Conservation (phyloP, 2,113 vertebrate genomes). For the Ciconia stormi region DNA sequence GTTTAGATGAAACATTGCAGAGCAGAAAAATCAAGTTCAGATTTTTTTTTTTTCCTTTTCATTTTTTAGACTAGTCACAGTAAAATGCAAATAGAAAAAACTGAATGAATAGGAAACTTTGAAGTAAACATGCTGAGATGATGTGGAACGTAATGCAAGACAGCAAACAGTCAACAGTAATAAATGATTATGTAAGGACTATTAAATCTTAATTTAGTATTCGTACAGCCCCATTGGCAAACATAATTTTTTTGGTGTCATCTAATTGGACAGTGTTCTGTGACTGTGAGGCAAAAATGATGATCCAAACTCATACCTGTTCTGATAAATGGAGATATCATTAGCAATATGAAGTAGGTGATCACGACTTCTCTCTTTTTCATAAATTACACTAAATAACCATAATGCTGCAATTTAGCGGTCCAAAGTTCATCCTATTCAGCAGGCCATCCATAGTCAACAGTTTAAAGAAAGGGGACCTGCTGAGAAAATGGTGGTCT, state of each 20-base stretch:
- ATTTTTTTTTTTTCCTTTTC: background rate
- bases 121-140: conserved; percentile 32
- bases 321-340: conserved; percentile 82
- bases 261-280: conserved; percentile 70
- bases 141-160: conserved; percentile 45
- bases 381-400: conserved; percentile 98
- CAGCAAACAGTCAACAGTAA: conserved; percentile 45
- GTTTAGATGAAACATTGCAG: background rate
- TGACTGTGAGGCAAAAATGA: conserved; percentile 58
- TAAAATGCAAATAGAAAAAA: conserved; percentile 43
- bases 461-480: conserved; percentile 92
- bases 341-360: conserved; percentile 81
- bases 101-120: background rate
- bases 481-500: conserved; percentile 99
- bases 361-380: conserved; percentile 78
- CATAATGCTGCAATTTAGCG: conserved; percentile 98
- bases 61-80: background rate
- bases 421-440: conserved; percentile 94
- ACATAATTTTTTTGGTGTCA: conserved; percentile 40
- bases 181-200: conserved; percentile 51
- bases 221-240: conserved; percentile 28
- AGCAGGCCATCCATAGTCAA: conserved; percentile 94
- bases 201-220: conserved; percentile 73
- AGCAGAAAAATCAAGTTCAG: background rate
- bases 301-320: conserved; percentile 74